phyloP scores from a whole-genome alignment of 2,113 vertebrate species.

The Peromyscus leucopus region DNA sequence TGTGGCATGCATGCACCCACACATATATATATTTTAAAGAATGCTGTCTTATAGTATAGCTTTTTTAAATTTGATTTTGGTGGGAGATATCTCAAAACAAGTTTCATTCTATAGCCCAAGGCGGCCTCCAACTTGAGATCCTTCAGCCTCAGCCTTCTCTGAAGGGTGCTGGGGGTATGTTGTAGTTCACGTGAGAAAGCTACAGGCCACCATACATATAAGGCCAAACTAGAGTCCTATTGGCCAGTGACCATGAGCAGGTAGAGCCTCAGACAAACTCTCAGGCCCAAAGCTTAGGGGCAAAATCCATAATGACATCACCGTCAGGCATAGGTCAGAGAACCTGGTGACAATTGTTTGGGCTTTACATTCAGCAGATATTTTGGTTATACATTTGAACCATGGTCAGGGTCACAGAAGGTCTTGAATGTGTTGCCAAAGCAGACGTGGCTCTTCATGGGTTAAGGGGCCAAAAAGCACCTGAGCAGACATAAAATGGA shows the following conservation, averaged over 20 bases:
- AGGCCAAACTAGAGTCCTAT: not conserved
- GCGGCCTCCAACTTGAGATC: not conserved
- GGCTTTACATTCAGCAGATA: not conserved
- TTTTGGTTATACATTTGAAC: not conserved
- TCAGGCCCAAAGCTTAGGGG: not conserved
- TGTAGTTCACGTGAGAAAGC: too few relatives aligned
- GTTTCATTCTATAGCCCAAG: not conserved
- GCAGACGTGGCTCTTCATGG: too few relatives aligned
- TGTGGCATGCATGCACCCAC: not conserved
- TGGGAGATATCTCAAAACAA: not conserved
- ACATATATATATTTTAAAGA: not conserved
- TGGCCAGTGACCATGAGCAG: too few relatives aligned
- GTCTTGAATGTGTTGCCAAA: not conserved
- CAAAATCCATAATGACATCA: not conserved
- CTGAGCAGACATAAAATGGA: not conserved
- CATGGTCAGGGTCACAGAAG: not conserved
- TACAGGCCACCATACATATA: not conserved
- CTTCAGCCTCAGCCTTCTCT: not conserved
- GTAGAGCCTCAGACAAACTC: not conserved
- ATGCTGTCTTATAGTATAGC: not conserved
- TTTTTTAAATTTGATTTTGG: not conserved
- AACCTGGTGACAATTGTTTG: not conserved
- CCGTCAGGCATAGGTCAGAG: not conserved
- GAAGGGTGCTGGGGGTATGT: not conserved
- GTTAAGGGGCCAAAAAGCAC: not conserved